phyloP scores from a whole-genome alignment of 2,113 vertebrate species.

The Xenus cinereus region DNA sequence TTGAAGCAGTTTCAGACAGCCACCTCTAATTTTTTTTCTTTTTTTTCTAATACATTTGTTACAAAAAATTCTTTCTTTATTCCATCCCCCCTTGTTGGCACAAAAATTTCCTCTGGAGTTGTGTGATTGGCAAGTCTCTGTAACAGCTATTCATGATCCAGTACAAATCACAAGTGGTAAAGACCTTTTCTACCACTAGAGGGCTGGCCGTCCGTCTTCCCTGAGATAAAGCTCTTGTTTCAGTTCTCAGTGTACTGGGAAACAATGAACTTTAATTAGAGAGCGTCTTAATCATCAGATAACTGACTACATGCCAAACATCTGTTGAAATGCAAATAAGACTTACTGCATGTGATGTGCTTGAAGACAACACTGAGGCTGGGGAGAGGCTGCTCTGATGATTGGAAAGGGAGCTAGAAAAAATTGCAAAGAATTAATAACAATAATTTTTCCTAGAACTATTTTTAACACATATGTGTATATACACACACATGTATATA shows the following conservation, averaged over 20 bases:
- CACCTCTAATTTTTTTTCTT: background rate
- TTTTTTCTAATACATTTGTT: background rate
- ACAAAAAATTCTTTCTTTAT: background rate
- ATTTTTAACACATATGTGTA: background rate
- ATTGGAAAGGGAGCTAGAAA: slow-evolving; percentile 67
- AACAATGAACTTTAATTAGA: background rate
- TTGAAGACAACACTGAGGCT: slow-evolving; percentile 80
- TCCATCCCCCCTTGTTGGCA: background rate
- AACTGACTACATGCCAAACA: background rate
- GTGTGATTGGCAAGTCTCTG: background rate
- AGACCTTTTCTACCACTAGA: background rate
- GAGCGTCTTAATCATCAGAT: background rate
- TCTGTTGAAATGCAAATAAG: background rate
- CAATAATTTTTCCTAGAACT: background rate
- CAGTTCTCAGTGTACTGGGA: background rate
- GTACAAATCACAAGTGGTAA: background rate
- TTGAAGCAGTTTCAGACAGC: background rate
- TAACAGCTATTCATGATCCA: background rate
- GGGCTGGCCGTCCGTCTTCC: background rate
- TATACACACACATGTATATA: no score
- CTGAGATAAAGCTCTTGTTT: background rate
- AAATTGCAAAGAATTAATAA: background rate
- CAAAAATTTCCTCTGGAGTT: accelerated
- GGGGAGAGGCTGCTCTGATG: slow-evolving; percentile 88
- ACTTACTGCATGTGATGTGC: slow-evolving; percentile 84